These are phyloP conservation scores for Girardinus metallicus DNA, from an alignment of 2,797 vertebrate species.

Conservation along the genomic window DNA sequence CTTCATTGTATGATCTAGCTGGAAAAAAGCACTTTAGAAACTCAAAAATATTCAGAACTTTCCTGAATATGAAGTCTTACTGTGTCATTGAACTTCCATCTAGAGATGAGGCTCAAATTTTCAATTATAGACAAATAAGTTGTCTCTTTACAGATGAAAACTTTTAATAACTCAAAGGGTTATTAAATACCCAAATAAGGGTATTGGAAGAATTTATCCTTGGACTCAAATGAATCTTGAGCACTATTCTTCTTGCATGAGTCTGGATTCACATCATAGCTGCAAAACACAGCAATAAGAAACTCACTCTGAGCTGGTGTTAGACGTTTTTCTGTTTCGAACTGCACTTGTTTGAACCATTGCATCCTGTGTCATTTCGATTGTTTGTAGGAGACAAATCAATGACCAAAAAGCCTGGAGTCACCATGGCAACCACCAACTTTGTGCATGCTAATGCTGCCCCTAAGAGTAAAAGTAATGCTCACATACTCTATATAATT, in stretches of 20 bases:
- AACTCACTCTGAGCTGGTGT: not conserved
- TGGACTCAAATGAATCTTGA: not conserved
- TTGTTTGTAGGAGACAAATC: not conserved
- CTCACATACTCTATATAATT: not conserved
- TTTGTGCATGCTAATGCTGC: not conserved
- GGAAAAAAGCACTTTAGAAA: not conserved
- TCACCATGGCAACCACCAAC: not conserved
- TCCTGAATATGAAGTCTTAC: not conserved
- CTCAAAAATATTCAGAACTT: not conserved
- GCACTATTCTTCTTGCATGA: not conserved
- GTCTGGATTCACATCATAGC: not conserved
- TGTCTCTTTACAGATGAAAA: not conserved
- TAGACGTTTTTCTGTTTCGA: not conserved
- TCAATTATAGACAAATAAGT: not conserved
- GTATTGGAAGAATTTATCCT: not conserved
- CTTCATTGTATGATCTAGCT: not conserved
- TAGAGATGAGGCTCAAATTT: not conserved
- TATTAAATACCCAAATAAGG: not conserved
- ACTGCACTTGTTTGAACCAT: not conserved
- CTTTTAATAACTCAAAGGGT: not conserved
- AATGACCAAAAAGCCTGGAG: not conserved
- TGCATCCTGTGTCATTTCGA: not conserved
- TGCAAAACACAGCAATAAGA: not conserved
- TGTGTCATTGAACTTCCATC: not conserved
- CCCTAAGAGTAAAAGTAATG: not conserved